Evolutionary conservation across 2,797 vertebrate species (phyloP).

Genomic region (Sebastes aleutianus): DNA sequence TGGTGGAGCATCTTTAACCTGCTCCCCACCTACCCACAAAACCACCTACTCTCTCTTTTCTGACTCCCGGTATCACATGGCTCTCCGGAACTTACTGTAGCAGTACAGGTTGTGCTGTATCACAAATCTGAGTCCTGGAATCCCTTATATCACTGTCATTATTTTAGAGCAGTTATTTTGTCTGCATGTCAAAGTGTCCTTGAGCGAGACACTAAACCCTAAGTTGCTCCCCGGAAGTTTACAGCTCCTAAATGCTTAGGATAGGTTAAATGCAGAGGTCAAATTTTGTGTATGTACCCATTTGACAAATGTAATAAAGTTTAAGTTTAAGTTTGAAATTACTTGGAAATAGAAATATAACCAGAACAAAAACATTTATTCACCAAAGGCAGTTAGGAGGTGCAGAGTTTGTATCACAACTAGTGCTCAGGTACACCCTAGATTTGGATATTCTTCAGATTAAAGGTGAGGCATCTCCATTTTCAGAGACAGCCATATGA

Average conservation of each 20-base stretch:
- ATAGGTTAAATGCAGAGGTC: too few relatives aligned
- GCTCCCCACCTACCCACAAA: constrained; percentile 67
- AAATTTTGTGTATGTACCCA: too few relatives aligned
- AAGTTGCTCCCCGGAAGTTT: too few relatives aligned
- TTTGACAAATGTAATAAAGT: too few relatives aligned
- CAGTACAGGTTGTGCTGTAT: constrained; percentile 39
- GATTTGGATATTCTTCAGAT: constrained; percentile 3
- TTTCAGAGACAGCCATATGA: background rate
- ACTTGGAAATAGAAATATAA: constrained; percentile 20
- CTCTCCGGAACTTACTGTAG: constrained; percentile 28
- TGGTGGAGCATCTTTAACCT: constrained; percentile 65
- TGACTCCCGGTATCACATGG: constrained; percentile 32
- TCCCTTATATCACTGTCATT: constrained; percentile 22
- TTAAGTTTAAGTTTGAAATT: background rate
- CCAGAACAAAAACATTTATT: constrained; percentile 13
- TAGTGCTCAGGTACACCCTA: background rate
- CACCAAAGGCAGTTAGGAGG: background rate
- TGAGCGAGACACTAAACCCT: too few relatives aligned
- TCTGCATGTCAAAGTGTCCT: too few relatives aligned
- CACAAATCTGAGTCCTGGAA: constrained; percentile 21
- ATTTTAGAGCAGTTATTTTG: background rate
- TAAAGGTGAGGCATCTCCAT: background rate
- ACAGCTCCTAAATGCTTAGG: too few relatives aligned
- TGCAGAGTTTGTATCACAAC: constrained; percentile 5
- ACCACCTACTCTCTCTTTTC: constrained; percentile 60